These are phyloP conservation scores for Coregonus suidteri DNA, from an alignment of 2,797 vertebrate genomes.

Conservation along the genomic window DNA sequence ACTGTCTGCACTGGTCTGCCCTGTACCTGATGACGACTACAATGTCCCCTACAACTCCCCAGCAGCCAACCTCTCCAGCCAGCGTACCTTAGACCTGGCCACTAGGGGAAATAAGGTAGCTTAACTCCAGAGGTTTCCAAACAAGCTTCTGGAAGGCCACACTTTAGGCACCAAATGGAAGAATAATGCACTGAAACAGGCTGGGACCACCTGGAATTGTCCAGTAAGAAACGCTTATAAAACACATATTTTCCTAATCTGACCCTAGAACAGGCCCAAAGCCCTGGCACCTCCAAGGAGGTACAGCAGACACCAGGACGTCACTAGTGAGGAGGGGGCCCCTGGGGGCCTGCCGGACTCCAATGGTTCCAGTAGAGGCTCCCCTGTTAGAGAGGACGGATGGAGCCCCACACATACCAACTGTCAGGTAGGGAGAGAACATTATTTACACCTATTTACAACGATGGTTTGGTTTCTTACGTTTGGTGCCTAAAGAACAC, in stretches of 20 bases:
- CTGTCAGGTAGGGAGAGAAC: constrained; percentile 64
- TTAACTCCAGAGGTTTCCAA: neutral
- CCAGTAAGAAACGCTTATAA: too few relatives aligned
- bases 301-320: constrained; percentile 80
- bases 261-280: constrained; percentile 70
- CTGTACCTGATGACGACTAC: constrained; percentile 55
- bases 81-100: constrained; percentile 71
- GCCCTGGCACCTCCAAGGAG: constrained; percentile 70
- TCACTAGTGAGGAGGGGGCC: constrained; percentile 67
- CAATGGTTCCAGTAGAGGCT: constrained; percentile 61
- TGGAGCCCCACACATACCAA: constrained; percentile 40
- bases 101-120: constrained; percentile 72
- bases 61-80: constrained; percentile 59
- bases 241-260: neutral
- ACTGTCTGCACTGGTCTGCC: constrained; percentile 50
- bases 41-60: constrained; percentile 67
- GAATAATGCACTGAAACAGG: neutral
- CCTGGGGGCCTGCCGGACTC: constrained; percentile 59
- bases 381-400: constrained; percentile 53
- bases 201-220: neutral
- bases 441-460: neutral
- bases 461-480: neutral
- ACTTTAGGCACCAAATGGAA: neutral
- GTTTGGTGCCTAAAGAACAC: too few relatives aligned
- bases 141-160: neutral